Percentiles rank a stretch among this genome's conserved stretches.
Evolutionary conservation across 1,140 invertebrate species (phyloP).

Genomic region (Caenorhabditis brenneri): DNA sequence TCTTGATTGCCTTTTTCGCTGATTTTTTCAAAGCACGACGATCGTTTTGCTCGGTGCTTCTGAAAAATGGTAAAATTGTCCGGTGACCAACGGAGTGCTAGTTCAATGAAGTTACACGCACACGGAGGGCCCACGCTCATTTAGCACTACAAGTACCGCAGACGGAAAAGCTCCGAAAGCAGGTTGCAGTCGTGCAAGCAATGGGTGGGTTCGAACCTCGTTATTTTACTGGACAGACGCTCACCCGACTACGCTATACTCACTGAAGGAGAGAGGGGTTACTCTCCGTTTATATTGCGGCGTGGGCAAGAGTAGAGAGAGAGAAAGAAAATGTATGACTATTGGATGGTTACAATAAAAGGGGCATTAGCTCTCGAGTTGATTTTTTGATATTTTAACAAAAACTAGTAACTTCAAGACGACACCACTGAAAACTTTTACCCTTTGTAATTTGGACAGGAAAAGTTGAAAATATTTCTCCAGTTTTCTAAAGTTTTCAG

Average conservation of each 20-base stretch:
- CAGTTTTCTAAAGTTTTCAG: too few species aligned
- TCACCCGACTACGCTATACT: neutral
- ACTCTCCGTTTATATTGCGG: neutral
- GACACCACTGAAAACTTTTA: too few species aligned
- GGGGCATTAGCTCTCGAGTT: too few species aligned
- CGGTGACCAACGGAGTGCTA: conserved; percentile 40
- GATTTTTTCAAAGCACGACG: conserved; percentile 42
- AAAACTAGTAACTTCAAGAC: neutral
- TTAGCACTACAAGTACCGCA: conserved; percentile 38
- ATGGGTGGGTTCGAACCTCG: neutral
- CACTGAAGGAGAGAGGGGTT: neutral
- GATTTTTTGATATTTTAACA: too few species aligned
- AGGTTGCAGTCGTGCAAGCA: conserved; percentile 37
- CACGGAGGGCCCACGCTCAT: conserved; percentile 33
- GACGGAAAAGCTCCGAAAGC: conserved; percentile 32
- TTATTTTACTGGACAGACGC: neutral
- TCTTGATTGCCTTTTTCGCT: conserved; percentile 42
- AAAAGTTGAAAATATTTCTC: too few species aligned
- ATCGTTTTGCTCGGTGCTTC: conserved; percentile 17
- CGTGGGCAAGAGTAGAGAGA: neutral
- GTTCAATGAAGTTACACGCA: conserved; percentile 25
- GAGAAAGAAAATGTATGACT: neutral
- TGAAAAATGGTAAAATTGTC: neutral
- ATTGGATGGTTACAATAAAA: neutral
- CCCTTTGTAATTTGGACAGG: too few species aligned